phyloP scores from a whole-genome alignment of 2,113 vertebrate species.

The Myanophis thanlyinensis region DNA sequence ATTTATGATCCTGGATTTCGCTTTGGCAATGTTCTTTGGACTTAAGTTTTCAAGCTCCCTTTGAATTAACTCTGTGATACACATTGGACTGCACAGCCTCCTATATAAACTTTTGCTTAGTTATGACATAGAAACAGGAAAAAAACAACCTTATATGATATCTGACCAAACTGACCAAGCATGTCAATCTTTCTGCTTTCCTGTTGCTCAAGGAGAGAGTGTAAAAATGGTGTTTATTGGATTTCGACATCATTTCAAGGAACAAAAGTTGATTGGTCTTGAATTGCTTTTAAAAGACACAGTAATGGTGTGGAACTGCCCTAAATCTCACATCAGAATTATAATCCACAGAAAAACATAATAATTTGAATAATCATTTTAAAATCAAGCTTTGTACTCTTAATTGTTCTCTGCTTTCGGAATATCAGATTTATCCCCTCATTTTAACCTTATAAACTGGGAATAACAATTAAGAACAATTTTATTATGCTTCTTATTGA shows the following conservation, averaged over 20 bases:
- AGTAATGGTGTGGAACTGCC: neutral
- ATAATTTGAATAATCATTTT: neutral
- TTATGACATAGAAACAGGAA: neutral
- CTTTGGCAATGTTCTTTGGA: neutral
- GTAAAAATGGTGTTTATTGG: neutral
- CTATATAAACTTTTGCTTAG: neutral
- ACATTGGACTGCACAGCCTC: neutral
- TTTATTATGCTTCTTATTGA: neutral
- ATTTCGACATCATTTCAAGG: neutral
- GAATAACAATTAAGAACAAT: neutral
- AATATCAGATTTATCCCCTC: neutral
- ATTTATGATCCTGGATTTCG: neutral
- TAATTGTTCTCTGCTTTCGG: neutral
- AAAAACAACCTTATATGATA: neutral
- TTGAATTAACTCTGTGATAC: neutral
- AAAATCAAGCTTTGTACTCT: neutral
- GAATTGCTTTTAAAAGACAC: neutral
- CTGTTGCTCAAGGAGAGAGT: neutral
- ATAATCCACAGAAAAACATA: neutral
- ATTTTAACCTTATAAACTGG: neutral
- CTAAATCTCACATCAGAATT: neutral
- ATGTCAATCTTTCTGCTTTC: neutral
- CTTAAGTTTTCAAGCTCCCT: neutral
- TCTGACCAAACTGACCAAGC: neutral
- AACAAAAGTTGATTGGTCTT: neutral